Percentiles rank a stretch among this genome's conserved stretches.
These are phyloP conservation scores for Ctenicera cuprea DNA, from an alignment of 2,888 invertebrate species.

Conservation along the genomic window DNA sequence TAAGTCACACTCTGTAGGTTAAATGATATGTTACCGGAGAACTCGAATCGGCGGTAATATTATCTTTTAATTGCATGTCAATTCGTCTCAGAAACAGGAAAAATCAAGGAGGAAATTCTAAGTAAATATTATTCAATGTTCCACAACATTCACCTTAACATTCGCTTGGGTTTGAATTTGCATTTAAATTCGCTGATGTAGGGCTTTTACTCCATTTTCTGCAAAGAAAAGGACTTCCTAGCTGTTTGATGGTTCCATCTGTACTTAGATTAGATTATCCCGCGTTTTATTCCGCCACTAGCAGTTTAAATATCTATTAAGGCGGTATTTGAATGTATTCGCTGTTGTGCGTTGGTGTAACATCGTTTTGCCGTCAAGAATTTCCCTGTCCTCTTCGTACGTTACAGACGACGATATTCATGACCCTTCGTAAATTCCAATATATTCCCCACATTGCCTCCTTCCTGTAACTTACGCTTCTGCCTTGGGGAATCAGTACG, in stretches of 20 bases:
- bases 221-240: constrained; percentile 23
- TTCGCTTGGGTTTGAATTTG: constrained; percentile 23
- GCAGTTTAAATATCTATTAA: constrained; percentile 43
- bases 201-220: constrained; percentile 33
- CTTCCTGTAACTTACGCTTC: constrained; percentile 23
- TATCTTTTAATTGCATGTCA: constrained; percentile 2
- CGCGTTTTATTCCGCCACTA: constrained; percentile 35
- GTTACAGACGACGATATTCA: constrained; percentile 20
- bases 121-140: constrained; percentile 24
- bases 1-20: too few species aligned
- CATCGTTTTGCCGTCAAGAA: constrained; percentile 13
- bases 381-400: constrained; percentile 3
- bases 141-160: constrained; percentile 18
- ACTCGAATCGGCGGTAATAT: too few species aligned
- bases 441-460: constrained; percentile 28
- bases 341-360: constrained; percentile 13
- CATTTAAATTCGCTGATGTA: constrained; percentile 35
- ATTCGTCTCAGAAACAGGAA: constrained; percentile 2
- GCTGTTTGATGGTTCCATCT: constrained; percentile 36
- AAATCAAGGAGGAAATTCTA: constrained; percentile 4
- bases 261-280: constrained; percentile 43
- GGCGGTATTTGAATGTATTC: constrained; percentile 38
- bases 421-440: constrained; percentile 27
- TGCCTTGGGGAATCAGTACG: constrained; percentile 26
- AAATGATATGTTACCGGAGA: too few species aligned